Evolutionary conservation across 2,888 invertebrate genomes (phyloP), one percentile per base, ranked within the genome.

Genomic region (Brenthis ino): DNA sequence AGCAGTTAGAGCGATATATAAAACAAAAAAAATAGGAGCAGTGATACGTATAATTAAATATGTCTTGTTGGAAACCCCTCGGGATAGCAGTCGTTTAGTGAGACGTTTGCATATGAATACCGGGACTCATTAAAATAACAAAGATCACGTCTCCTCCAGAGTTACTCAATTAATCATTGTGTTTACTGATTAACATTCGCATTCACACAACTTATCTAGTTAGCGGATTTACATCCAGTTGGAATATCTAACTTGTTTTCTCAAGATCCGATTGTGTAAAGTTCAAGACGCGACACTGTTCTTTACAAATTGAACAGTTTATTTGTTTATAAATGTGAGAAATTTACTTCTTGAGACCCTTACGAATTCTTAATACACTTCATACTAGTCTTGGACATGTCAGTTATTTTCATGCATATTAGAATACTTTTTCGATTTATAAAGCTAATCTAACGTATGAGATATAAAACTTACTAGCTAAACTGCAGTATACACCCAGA

Each of bases 131-230:
- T 88, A 86, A 83, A 91, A 91, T 90, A 85, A 90, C 91, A 91
- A 92, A 89, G 89, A 88, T 86, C 84, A 80, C 80, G 79, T 79
- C 82, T 79, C 69, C 80, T 72, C 70, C 81, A 82, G 87, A 87
- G 84, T 90, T 86, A 85, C 85, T 91, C 88, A 89, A 91, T 91
- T 91, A 90, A 89, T 91, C 89, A 89, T 89, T 89, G 88, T 87
- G 82, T 86, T 87, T 84, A 82, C 86, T 88, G 86, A 89, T 89
- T 87, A 86, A 84, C 88, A 88, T 88, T 80, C 81, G 78, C 79
- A 82, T 85, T 83, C 82, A 84, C 82, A 79, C 82, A 85, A 83
- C 81, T 85, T 82, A 76, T 75, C 80, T 80, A 80, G 84, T 85
- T 83, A 83, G 77, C 76, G 80, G 85, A 90, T 89, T 89, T 86